These are phyloP conservation scores for Erynnis tages DNA, from an alignment of 2,888 invertebrate genomes.

Conservation along the genomic window DNA sequence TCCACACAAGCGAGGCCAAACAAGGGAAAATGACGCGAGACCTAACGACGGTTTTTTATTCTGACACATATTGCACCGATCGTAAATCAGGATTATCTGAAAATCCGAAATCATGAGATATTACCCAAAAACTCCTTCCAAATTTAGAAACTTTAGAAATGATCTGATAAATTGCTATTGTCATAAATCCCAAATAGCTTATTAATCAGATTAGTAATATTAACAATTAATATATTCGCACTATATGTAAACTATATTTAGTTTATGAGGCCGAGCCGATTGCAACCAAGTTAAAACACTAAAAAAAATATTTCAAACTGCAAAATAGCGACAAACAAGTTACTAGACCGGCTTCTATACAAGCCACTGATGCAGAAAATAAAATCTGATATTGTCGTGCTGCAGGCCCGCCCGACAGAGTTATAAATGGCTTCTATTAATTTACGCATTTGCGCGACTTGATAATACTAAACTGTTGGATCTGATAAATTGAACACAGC, in stretches of 20 bases:
- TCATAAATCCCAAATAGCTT: too few species aligned
- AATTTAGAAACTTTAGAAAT: too few species aligned
- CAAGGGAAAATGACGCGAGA: constrained; percentile 25
- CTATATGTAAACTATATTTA: too few species aligned
- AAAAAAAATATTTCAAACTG: constrained; percentile 16
- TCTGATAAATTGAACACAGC: too few species aligned
- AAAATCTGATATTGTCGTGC: constrained; percentile 19
- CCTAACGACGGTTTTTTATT: constrained; percentile 11
- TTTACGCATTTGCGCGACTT: constrained; percentile 10
- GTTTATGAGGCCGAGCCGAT: too few species aligned
- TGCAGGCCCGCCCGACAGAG: constrained; percentile 10
- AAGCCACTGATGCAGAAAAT: constrained; percentile 25
- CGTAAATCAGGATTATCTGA: constrained; percentile 31
- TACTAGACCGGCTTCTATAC: constrained; percentile 21
- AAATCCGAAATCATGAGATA: constrained; percentile 26
- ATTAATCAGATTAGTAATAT: too few species aligned
- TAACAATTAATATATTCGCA: too few species aligned
- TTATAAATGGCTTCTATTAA: constrained; percentile 22
- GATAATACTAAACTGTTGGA: not conserved
- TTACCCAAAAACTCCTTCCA: constrained; percentile 17
- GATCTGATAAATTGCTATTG: too few species aligned
- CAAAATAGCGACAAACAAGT: constrained; percentile 17
- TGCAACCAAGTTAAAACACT: constrained; percentile 8
- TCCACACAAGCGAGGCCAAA: constrained; percentile 22
- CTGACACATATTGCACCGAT: constrained; percentile 18